These are phyloP conservation scores for Spodoptera litura DNA, from an alignment of 1,140 invertebrate species.

Conservation along the genomic window DNA sequence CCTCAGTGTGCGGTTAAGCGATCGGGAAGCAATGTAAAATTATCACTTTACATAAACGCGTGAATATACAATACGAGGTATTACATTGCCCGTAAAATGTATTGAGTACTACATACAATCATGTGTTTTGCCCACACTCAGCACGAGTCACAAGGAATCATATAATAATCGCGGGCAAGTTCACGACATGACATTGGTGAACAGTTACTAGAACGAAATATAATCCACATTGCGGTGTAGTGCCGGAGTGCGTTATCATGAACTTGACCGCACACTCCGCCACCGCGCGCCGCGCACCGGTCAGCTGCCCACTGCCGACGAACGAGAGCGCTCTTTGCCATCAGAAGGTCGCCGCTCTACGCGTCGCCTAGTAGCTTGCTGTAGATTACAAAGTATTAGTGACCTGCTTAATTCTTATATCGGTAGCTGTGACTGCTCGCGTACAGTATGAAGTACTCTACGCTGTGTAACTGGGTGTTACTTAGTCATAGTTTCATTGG, in stretches of 20 bases:
- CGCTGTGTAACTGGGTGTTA: too few relatives aligned
- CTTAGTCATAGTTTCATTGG: too few relatives aligned
- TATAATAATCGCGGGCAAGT: too few relatives aligned
- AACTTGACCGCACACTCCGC: conserved; percentile 25
- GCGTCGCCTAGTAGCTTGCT: not conserved
- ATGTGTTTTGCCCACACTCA: not conserved
- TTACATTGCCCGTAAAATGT: too few relatives aligned
- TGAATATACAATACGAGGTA: not conserved
- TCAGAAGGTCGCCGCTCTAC: conserved; percentile 7
- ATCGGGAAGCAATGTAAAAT: not conserved
- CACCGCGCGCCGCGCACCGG: not conserved
- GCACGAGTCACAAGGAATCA: not conserved
- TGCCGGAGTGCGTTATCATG: conserved; percentile 2
- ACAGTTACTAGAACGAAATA: conserved; percentile 18
- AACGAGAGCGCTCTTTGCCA: conserved; percentile 7
- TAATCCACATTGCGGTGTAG: not conserved
- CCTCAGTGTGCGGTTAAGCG: not conserved
- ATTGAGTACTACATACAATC: too few relatives aligned
- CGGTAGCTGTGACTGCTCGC: too few relatives aligned
- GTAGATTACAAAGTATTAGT: not conserved
- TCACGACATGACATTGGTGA: not conserved
- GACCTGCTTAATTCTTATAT: not conserved
- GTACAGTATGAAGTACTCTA: too few relatives aligned
- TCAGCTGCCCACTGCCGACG: not conserved
- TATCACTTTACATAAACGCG: not conserved